Evolutionary conservation across 2,888 invertebrate species (phyloP).

Genomic region (Machimus atricapillus): DNA sequence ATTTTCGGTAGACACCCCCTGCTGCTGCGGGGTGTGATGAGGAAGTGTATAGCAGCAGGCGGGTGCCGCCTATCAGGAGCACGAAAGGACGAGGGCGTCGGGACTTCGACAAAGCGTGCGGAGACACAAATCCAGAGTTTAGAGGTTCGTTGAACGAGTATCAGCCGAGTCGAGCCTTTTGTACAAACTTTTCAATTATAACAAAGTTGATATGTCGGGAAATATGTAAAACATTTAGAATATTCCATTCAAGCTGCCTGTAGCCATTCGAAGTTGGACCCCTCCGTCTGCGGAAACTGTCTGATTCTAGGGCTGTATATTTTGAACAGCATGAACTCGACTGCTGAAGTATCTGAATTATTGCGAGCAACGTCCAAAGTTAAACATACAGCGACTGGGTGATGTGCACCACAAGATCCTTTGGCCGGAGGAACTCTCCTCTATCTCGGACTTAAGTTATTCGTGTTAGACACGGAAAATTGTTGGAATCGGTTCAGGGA

Average conservation of each 20-base stretch:
- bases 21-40: neutral
- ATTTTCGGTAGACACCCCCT: neutral
- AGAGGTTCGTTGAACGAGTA: neutral
- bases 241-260: conserved; percentile 22
- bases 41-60: neutral
- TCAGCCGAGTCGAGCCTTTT: neutral
- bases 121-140: conserved; percentile 1
- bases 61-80: neutral
- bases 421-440: neutral
- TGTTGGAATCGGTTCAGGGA: neutral
- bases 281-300: conserved; percentile 6
- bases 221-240: conserved; percentile 38
- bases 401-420: neutral
- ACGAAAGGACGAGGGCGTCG: neutral
- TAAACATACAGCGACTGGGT: neutral
- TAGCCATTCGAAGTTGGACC: conserved; percentile 1
- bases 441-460: neutral
- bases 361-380: conserved; percentile 14
- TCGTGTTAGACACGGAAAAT: neutral
- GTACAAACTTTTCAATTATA: conserved; percentile 33
- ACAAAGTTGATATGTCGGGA: conserved; percentile 27
- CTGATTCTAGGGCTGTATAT: neutral
- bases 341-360: conserved; percentile 2
- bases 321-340: neutral
- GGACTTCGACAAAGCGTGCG: neutral